phyloP scores from a whole-genome alignment of 2,113 vertebrate genomes.

The Murina feae region DNA sequence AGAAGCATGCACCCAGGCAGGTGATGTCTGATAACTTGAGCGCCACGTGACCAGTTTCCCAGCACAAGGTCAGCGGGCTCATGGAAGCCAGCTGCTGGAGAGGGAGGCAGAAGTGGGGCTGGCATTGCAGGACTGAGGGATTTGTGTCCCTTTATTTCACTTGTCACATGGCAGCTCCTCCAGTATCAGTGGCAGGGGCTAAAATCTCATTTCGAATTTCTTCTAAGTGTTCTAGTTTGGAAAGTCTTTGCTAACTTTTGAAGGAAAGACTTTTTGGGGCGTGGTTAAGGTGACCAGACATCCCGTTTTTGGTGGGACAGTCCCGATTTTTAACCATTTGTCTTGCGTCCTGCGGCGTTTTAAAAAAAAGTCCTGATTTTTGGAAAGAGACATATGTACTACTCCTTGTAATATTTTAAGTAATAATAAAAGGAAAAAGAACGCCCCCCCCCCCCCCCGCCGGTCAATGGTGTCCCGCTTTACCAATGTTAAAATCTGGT shows the following conservation, averaged over 20 bases:
- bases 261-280: not conserved
- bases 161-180: conserved; percentile 20
- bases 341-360: too few species aligned
- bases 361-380: too few species aligned
- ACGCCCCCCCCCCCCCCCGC: too few species aligned
- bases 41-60: conserved; percentile 48
- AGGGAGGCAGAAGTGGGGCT: not conserved
- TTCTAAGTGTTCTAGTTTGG: not conserved
- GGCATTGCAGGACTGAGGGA: not conserved
- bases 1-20: conserved; percentile 63
- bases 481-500: too few species aligned
- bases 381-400: too few species aligned
- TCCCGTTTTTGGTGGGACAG: too few species aligned
- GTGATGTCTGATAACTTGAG: conserved; percentile 73
- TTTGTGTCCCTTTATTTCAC: not conserved
- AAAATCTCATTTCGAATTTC: conserved; percentile 64
- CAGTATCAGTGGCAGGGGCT: conserved; percentile 38
- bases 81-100: not conserved
- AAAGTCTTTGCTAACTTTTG: conserved; percentile 53
- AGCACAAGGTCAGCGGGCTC: conserved; percentile 46
- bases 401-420: too few species aligned
- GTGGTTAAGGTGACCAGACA: too few species aligned
- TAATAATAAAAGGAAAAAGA: too few species aligned
- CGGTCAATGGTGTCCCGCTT: too few species aligned
- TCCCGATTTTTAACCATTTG: too few species aligned